Percentiles rank a stretch among this genome's conserved stretches.
phyloP scores from a whole-genome alignment of 2,797 vertebrate species.

The Epinephelus malabaricus region DNA sequence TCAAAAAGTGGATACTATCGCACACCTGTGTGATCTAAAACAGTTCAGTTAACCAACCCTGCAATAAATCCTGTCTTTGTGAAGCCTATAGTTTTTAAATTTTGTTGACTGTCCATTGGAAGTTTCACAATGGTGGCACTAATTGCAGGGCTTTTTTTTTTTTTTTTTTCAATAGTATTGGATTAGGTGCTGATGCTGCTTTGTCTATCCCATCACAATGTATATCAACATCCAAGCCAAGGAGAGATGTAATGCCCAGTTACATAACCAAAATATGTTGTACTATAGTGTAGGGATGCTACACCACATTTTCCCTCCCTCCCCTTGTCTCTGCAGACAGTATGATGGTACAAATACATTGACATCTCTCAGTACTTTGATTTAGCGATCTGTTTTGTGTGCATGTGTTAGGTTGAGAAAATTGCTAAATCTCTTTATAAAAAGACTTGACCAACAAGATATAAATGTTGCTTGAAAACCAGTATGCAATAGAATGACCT shows the following conservation, averaged over 20 bases:
- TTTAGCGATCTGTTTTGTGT: conserved; percentile 52
- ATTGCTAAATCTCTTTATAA: conserved; percentile 60
- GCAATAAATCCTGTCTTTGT: conserved; percentile 58
- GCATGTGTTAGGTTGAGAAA: conserved; percentile 67
- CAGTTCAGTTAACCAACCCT: conserved; percentile 36
- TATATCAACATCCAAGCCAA: conserved; percentile 36
- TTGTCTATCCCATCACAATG: conserved; percentile 9
- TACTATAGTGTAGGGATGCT: conserved; percentile 69
- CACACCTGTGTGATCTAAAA: conserved; percentile 34
- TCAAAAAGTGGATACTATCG: conserved; percentile 25
- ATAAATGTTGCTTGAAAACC: conserved; percentile 65
- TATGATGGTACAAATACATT: conserved; percentile 45
- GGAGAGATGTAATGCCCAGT: conserved; percentile 26
- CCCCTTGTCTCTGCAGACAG: conserved; percentile 32
- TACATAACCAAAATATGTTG: conserved; percentile 37
- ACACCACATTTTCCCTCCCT: conserved; percentile 35
- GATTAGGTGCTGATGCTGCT: conserved; percentile 21
- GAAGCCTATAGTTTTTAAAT: conserved; percentile 29
- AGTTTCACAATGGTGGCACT: conserved; percentile 7
- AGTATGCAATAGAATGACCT: conserved; percentile 5
- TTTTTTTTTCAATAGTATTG: conserved; percentile 15
- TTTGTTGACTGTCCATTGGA: conserved; percentile 26
- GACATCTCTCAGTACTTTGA: conserved; percentile 39
- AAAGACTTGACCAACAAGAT: conserved; percentile 52
- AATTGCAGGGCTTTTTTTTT: conserved; percentile 21